Conservation (phyloP, 2,888 invertebrate species). For the Erannis defoliaria region DNA sequence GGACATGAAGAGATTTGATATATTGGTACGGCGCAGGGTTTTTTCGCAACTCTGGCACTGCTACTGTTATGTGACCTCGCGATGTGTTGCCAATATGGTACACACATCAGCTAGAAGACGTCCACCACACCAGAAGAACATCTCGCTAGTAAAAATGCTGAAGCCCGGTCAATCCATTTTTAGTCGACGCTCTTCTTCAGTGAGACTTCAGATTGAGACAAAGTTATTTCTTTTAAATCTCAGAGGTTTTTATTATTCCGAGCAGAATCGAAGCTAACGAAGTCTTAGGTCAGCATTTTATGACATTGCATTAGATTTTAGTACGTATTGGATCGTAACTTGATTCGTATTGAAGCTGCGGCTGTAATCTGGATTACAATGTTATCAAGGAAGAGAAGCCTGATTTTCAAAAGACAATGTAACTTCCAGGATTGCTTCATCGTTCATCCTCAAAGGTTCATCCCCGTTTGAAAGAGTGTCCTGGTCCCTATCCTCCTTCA, state of each 20-base stretch:
- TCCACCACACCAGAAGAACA: too few relatives aligned
- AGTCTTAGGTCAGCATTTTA: constrained; percentile 33
- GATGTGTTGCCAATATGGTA: too few relatives aligned
- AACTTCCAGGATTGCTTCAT: too few relatives aligned
- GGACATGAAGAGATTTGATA: too few relatives aligned
- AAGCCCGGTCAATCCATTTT: neutral
- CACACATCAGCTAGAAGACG: too few relatives aligned
- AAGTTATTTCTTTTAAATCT: constrained; percentile 38
- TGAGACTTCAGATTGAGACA: constrained; percentile 6
- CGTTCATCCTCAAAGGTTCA: too few relatives aligned
- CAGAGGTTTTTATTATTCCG: constrained; percentile 35
- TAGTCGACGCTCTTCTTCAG: constrained; percentile 4
- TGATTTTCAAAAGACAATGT: neutral
- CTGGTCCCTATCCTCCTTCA: too few relatives aligned
- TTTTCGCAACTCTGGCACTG: too few relatives aligned
- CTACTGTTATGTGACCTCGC: too few relatives aligned
- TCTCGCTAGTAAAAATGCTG: neutral
- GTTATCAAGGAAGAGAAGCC: constrained; percentile 1
- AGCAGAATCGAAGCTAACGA: constrained; percentile 32
- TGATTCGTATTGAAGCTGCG: constrained; percentile 21
- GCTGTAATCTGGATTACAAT: constrained; percentile 8
- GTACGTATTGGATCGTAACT: constrained; percentile 28
- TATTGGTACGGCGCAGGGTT: too few relatives aligned
- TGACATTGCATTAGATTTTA: constrained; percentile 28
- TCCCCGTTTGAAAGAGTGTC: too few relatives aligned